Base-by-base conservation (phyloP, 1,140 invertebrate genomes). In the Habropoda laboriosa region DNA sequence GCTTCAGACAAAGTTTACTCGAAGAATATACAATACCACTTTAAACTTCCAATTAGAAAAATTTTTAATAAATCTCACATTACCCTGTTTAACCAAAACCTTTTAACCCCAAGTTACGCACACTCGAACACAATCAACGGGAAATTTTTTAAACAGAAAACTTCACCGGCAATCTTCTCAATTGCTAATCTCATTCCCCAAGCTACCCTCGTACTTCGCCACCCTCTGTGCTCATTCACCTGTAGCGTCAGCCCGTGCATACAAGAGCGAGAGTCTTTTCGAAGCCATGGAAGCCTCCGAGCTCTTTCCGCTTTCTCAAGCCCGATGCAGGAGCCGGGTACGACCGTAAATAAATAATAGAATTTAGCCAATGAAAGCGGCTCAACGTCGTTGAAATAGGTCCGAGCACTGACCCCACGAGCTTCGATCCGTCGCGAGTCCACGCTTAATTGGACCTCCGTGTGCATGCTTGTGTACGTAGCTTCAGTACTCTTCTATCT, bases 331-430 rank as follows among this genome's bases (percentile, higher is more conserved):
- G 24, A 76, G 67, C 72, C n/a, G n/a, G 57, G 57, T 60, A 18
- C 40, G 55, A 42, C 68, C 83, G 78, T 88, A 86, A 87, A 84
- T 82, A 85, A 85, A 88, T 89, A 80, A 86, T 85, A 79, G 82
- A 85, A 89, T 88, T 89, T 86, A 86, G 61, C 83, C 73, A 77
- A 84, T 76, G 72, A 79, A 80, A 60, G 66, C 86, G 82, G 87
- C 83, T 87, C 77, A 72, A 80, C 67, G 80, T 85, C 81, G 87
- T 81, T 85, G 82, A 86, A 87, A 87, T 85, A 80, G 78, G 75
- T 85, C 82, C 82, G 90, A 82, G 75, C 89, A 88, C 80, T 89
- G 89, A 90, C 86, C 89, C 55, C 79, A 53, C 58, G 74, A 67
- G 71, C 49, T 83, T 80, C 79, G 79, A 80, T 80, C 79, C 47